Percentiles rank a stretch among this genome's conserved stretches.
Evolutionary conservation across 2,113 vertebrate genomes (phyloP).

Genomic region (Amblyopsis rosae): DNA sequence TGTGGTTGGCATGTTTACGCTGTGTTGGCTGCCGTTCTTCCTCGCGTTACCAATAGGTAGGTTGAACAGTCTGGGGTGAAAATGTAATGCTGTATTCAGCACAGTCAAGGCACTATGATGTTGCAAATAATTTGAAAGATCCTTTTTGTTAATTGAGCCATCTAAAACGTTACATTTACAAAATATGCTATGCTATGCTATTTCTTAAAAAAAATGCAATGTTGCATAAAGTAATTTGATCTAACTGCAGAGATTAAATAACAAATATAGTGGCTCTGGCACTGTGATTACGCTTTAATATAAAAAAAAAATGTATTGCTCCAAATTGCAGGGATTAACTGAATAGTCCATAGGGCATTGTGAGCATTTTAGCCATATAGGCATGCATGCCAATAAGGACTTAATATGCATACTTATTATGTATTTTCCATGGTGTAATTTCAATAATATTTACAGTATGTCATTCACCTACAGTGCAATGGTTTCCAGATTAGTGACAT

Average conservation of each 20-base stretch:
- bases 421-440: no score
- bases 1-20: constrained; percentile 93
- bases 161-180: no score
- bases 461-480: no score
- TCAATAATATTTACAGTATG: no score
- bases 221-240: neutral
- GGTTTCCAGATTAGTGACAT: no score
- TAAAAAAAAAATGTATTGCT: no score
- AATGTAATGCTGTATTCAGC: neutral
- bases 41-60: constrained; percentile 90
- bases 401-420: neutral
- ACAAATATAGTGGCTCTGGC: constrained; percentile 8
- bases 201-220: no score
- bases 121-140: neutral
- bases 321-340: no score
- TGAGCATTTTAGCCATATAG: no score
- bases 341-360: no score
- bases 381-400: neutral
- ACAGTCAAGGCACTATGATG: neutral
- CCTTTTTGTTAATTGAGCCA: neutral
- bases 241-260: constrained; percentile 37
- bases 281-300: no score
- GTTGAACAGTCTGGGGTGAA: constrained; percentile 43
- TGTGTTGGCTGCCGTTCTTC: constrained; percentile 96
- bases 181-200: no score